Evolutionary conservation across 2,113 vertebrate genomes (phyloP).

Genomic region (Sphaerodactylus townsendi): DNA sequence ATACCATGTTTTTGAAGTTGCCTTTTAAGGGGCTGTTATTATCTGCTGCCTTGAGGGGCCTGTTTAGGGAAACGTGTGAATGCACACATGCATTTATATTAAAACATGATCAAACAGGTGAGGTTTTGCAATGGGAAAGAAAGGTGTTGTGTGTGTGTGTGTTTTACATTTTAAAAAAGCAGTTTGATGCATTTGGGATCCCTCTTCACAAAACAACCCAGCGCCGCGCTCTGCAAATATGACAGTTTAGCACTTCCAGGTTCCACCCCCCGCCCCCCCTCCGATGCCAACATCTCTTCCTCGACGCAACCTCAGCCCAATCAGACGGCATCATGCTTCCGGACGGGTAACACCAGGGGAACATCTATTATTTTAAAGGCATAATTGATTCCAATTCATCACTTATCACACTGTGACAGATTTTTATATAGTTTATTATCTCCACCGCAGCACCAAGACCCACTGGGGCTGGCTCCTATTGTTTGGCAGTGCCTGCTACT

Average conservation of each 20-base stretch:
- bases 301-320: constrained; percentile 41
- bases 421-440: constrained; percentile 81
- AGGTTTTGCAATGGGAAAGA: not conserved
- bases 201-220: not conserved
- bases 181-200: not conserved
- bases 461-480: constrained; percentile 62
- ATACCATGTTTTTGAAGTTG: not conserved
- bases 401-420: constrained; percentile 76
- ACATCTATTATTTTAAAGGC: constrained; percentile 78
- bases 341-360: constrained; percentile 44
- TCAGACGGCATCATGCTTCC: constrained; percentile 47
- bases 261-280: not conserved
- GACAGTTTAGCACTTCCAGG: fast-evolving
- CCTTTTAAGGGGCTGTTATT: not conserved
- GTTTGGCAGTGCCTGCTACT: constrained; percentile 54
- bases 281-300: not conserved
- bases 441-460: constrained; percentile 60
- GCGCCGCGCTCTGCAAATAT: not conserved
- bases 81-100: not conserved
- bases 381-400: constrained; percentile 84
- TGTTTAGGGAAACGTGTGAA: no score
- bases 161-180: no score
- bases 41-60: no score
- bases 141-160: not conserved
- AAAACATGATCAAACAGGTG: no score